Evolutionary conservation across 1,140 invertebrate genomes (phyloP).

Genomic region (Bilobella aurantiaca): DNA sequence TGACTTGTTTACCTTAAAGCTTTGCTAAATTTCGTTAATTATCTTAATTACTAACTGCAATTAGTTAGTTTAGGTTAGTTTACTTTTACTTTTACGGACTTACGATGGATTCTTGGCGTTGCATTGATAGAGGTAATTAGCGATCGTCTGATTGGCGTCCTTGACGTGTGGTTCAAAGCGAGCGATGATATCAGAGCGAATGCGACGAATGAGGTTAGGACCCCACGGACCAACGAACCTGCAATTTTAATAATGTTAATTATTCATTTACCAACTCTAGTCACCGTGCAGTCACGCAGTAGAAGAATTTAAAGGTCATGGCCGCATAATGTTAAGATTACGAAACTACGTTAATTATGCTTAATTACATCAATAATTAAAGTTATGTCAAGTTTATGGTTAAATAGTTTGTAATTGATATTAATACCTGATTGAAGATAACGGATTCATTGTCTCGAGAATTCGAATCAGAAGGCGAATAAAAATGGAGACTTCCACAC

Average conservation of each 20-base stretch:
- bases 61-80: background rate
- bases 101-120: conserved; percentile 85
- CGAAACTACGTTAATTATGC: no score
- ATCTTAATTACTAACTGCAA: conserved; percentile 8
- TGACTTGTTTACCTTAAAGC: no score
- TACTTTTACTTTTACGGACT: conserved; percentile 35
- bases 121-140: conserved; percentile 94
- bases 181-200: conserved; percentile 73
- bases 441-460: conserved; percentile 69
- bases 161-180: conserved; percentile 67
- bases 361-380: no score
- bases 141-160: conserved; percentile 61
- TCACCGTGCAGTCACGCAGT: no score
- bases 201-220: conserved; percentile 71
- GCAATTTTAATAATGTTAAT: no score
- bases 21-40: no score
- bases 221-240: conserved; percentile 80
- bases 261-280: no score
- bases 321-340: no score
- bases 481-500: background rate
- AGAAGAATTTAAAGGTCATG: no score
- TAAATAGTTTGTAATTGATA: no score
- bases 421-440: conserved; percentile 80
- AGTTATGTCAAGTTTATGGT: no score
- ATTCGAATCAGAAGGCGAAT: conserved; percentile 20